Evolutionary conservation across 2,888 invertebrate species (phyloP).

Genomic region (Erpobdella octoculata): DNA sequence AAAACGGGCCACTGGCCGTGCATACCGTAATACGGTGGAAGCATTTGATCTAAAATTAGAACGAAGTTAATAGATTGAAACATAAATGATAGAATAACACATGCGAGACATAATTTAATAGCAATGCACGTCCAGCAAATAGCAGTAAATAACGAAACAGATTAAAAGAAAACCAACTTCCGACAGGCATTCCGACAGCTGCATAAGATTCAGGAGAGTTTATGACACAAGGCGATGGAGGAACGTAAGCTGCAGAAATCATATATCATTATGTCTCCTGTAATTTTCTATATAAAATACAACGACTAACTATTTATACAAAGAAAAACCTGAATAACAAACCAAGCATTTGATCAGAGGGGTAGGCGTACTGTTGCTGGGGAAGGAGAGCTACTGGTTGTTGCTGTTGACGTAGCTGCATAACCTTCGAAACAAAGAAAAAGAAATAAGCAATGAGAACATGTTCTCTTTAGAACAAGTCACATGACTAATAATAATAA

Average conservation of each 20-base stretch:
- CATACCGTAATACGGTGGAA: conserved; percentile 16
- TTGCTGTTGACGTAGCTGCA: conserved; percentile 26
- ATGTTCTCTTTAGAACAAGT: background rate
- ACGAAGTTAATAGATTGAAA: background rate
- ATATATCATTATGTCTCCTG: background rate
- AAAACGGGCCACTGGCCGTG: conserved; percentile 24
- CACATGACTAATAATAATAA: no score
- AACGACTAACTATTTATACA: background rate
- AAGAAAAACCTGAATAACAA: background rate
- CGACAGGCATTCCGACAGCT: conserved; percentile 20
- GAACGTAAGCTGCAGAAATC: conserved; percentile 9
- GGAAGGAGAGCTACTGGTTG: conserved; percentile 23
- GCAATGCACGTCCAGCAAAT: background rate
- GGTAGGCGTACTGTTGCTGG: conserved; percentile 19
- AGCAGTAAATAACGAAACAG: background rate
- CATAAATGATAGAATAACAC: background rate
- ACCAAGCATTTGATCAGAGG: conserved; percentile 30
- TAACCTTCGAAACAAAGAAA: conserved; percentile 2
- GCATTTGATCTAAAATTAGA: background rate
- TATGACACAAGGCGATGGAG: conserved; percentile 15
- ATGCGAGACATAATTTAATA: background rate
- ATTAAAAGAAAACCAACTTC: background rate
- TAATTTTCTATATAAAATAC: background rate
- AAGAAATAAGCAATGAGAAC: background rate
- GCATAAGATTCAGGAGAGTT: conserved; percentile 20